Percentiles rank a stretch among this genome's conserved stretches.
Conservation (phyloP, 2,113 vertebrate genomes). For the Ascaphus truei region DNA sequence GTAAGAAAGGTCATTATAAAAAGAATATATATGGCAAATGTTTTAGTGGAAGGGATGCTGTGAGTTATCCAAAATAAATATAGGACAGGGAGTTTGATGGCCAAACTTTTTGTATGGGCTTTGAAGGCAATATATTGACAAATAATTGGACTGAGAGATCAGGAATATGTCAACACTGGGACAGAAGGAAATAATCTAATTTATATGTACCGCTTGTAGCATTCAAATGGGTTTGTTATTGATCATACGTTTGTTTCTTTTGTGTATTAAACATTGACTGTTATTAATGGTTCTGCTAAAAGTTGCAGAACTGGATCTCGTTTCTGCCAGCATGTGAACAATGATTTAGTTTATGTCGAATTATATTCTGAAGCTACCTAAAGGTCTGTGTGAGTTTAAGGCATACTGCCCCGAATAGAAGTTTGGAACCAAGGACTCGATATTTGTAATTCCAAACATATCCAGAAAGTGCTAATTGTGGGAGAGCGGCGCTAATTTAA, state of each 20-base stretch:
- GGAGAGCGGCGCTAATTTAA: conserved; percentile 2
- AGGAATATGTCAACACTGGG: too few relatives aligned
- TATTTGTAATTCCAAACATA: conserved; percentile 8
- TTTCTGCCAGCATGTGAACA: neutral
- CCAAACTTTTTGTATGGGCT: too few relatives aligned
- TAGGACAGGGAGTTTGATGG: too few relatives aligned
- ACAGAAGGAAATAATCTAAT: too few relatives aligned
- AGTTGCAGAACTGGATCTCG: neutral
- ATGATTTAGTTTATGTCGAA: neutral
- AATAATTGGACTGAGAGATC: too few relatives aligned
- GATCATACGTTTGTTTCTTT: neutral
- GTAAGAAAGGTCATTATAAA: too few relatives aligned
- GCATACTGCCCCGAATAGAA: neutral
- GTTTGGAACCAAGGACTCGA: neutral
- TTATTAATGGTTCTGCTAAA: neutral
- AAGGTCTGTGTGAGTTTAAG: neutral
- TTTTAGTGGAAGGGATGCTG: too few relatives aligned
- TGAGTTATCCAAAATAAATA: too few relatives aligned
- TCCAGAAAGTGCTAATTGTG: neutral
- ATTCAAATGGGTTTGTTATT: too few relatives aligned
- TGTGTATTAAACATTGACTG: neutral
- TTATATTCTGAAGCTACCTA: conserved; percentile 1
- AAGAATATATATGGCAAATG: too few relatives aligned
- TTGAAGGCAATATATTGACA: too few relatives aligned
- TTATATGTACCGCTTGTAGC: too few relatives aligned